A percentile compares a stretch with the other conserved stretches of the same genome.
Evolutionary conservation across 92 coral and sea anemone species (phyloP).

Genomic region (Epizoanthus stellaris): DNA sequence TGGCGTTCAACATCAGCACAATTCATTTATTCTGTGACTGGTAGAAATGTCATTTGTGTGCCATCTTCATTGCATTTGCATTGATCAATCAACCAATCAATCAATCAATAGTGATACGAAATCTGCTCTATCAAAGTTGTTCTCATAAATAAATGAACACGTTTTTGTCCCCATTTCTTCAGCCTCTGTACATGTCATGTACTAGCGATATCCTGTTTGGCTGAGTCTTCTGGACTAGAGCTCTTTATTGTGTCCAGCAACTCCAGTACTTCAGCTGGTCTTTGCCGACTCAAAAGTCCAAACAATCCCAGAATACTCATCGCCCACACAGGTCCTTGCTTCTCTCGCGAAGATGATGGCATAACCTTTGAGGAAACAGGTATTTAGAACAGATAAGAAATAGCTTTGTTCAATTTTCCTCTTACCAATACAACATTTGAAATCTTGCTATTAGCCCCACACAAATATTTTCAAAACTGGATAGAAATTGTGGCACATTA

Average conservation of each 20-base stretch:
- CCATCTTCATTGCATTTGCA: too few species aligned
- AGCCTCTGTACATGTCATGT: background rate
- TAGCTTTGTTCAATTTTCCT: background rate
- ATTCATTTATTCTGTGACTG: too few species aligned
- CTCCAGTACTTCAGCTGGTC: conserved; percentile 32
- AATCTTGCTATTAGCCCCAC: too few species aligned
- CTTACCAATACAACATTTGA: too few species aligned
- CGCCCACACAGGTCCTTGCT: conserved; percentile 74
- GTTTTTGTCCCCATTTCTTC: background rate
- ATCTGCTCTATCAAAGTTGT: background rate
- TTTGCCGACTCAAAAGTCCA: conserved; percentile 54
- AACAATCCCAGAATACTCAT: conserved; percentile 64
- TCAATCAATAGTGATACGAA: too few species aligned
- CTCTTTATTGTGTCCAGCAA: conserved; percentile 18
- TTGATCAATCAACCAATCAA: too few species aligned
- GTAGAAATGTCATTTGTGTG: too few species aligned
- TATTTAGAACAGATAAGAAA: background rate
- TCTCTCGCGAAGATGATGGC: conserved; percentile 76
- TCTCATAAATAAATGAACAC: background rate
- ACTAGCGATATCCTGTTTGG: background rate
- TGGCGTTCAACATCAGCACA: too few species aligned
- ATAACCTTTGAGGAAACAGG: conserved; percentile 58
- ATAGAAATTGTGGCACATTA: too few species aligned
- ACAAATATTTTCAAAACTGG: too few species aligned
- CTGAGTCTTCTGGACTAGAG: background rate